phyloP scores from a whole-genome alignment of 92 coral and sea anemone genomes.

The Micromussa lordhowensis region DNA sequence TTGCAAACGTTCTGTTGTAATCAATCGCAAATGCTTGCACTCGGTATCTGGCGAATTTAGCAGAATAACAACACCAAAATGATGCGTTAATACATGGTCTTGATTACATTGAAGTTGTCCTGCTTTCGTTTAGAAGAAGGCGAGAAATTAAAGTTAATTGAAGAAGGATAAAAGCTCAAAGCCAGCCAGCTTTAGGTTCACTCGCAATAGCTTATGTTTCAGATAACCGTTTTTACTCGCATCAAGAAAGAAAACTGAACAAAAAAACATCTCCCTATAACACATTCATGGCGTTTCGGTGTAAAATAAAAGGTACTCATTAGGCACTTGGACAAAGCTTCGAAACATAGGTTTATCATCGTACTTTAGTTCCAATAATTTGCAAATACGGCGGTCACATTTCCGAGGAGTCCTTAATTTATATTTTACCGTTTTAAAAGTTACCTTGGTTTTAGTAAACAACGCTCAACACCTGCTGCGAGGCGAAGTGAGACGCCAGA shows the following conservation, averaged over 20 bases:
- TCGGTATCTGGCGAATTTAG: not conserved
- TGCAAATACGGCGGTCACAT: not conserved
- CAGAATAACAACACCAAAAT: not conserved
- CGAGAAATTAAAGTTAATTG: not conserved
- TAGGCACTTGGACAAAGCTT: not conserved
- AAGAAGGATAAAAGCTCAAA: not conserved
- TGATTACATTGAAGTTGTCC: not conserved
- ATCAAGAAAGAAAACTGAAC: not conserved
- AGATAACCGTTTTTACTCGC: not conserved
- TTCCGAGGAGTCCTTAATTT: constrained; percentile 3
- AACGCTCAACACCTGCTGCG: constrained; percentile 26
- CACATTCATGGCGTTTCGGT: not conserved
- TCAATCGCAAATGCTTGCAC: not conserved
- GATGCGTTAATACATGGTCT: not conserved
- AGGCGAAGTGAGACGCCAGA: not conserved
- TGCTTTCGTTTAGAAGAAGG: too few species aligned
- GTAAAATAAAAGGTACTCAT: not conserved
- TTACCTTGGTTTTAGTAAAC: constrained; percentile 39
- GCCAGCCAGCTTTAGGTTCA: not conserved
- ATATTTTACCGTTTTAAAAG: constrained; percentile 14
- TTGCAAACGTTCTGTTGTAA: not conserved
- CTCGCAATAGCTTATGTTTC: not conserved
- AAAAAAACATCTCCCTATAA: not conserved
- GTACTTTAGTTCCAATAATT: not conserved
- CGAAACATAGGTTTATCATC: not conserved